Evolutionary conservation across 2,888 invertebrate species (phyloP).

Genomic region (Lepidochrysops patricia): DNA sequence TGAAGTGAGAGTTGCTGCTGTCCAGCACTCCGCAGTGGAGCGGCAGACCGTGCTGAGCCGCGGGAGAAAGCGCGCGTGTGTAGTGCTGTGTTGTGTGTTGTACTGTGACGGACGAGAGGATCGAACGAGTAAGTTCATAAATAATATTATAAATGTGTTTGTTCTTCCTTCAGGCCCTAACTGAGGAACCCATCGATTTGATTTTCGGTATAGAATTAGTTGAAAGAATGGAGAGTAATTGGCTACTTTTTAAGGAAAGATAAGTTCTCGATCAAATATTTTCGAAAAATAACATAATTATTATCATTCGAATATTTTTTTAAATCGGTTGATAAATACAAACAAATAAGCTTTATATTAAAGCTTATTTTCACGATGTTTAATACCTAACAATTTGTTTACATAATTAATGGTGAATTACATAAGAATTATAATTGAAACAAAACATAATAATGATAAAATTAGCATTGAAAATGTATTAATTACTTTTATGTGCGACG

Average conservation of each 20-base stretch:
- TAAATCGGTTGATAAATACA: no score
- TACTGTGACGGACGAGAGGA: neutral
- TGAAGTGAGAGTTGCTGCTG: constrained; percentile 3
- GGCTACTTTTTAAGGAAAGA: no score
- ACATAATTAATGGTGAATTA: neutral
- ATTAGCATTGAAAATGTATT: neutral
- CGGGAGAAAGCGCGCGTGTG: constrained; percentile 2
- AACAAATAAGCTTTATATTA: neutral
- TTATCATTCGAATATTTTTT: no score
- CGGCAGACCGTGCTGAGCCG: constrained; percentile 11
- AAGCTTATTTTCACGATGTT: no score
- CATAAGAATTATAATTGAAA: neutral
- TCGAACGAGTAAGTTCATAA: neutral
- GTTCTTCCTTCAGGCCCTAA: no score
- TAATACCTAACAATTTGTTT: neutral
- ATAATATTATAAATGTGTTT: neutral
- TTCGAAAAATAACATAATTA: no score
- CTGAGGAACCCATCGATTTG: no score
- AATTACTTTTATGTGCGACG: neutral
- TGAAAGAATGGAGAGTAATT: no score
- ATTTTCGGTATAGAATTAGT: no score
- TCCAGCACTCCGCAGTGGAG: neutral
- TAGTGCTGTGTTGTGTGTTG: constrained; percentile 8
- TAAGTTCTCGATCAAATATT: no score
- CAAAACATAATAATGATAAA: neutral